Evolutionary conservation across 2,113 vertebrate species (phyloP).

Genomic region (Progne subis): DNA sequence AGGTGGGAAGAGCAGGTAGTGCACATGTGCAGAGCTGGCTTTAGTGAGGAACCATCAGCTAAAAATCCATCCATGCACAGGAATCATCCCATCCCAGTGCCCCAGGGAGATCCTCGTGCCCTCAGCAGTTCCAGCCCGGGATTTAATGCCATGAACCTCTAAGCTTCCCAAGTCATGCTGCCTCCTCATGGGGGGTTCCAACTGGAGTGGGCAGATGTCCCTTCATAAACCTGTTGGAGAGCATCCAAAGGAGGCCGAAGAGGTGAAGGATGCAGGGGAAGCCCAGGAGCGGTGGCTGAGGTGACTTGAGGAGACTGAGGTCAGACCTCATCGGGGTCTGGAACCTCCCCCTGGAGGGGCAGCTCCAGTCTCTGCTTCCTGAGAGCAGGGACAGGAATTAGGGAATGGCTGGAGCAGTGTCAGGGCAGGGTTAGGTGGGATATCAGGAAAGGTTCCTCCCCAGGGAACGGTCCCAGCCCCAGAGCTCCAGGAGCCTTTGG

Average conservation of each 20-base stretch:
- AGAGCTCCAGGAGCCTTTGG: neutral
- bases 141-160: neutral
- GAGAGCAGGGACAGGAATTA: neutral
- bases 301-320: neutral
- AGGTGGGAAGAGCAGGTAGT: neutral
- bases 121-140: neutral
- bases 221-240: neutral
- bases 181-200: neutral
- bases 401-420: fast-evolving
- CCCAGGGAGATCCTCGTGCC: neutral
- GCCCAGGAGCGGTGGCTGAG: neutral
- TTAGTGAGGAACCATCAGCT: neutral
- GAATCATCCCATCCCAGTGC: neutral
- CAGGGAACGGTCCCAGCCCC: neutral
- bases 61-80: too few relatives aligned
- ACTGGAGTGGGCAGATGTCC: fast-evolving
- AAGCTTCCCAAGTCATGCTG: fast-evolving
- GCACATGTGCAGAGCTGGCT: neutral
- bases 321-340: neutral
- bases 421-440: fast-evolving
- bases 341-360: neutral
- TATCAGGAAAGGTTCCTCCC: neutral
- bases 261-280: neutral
- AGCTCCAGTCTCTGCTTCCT: fast-evolving
- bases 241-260: neutral